A percentile compares a stretch with the other conserved stretches of the same genome.
These are phyloP conservation scores for Anarsia innoxiella DNA, from an alignment of 2,888 invertebrate species.

Conservation along the genomic window DNA sequence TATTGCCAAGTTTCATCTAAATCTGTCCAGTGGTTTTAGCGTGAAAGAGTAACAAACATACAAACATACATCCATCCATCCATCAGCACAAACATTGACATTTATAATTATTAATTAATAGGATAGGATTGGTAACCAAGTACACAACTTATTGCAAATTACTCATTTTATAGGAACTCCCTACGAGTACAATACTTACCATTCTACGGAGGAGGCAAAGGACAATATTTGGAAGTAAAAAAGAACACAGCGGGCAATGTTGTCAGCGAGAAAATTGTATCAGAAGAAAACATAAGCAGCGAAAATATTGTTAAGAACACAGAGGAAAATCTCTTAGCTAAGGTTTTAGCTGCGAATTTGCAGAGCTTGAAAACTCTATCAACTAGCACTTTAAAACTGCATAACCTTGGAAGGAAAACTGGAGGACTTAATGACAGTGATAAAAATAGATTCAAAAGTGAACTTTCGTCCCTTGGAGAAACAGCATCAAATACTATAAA, in stretches of 20 bases:
- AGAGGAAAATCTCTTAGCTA: constrained; percentile 53
- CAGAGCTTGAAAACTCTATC: constrained; percentile 75
- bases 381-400: constrained; percentile 73
- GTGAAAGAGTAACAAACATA: too few relatives aligned
- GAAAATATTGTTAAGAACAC: constrained; percentile 54
- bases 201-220: constrained; percentile 83
- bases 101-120: too few relatives aligned
- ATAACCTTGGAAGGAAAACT: constrained; percentile 75
- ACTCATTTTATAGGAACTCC: constrained; percentile 21
- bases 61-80: too few relatives aligned
- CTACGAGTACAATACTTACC: constrained; percentile 64
- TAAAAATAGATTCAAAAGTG: constrained; percentile 72
- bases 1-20: too few relatives aligned
- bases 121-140: neutral
- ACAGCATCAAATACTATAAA: constrained; percentile 75
- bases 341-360: constrained; percentile 71
- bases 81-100: too few relatives aligned
- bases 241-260: constrained; percentile 69
- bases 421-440: constrained; percentile 73
- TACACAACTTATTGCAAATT: too few relatives aligned
- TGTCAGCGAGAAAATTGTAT: constrained; percentile 63
- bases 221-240: constrained; percentile 78
- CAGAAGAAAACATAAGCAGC: constrained; percentile 57
- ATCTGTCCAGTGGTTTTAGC: too few relatives aligned
- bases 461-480: constrained; percentile 71